Base-by-base conservation (phyloP, 2,888 invertebrate genomes). In the Limnephilus auricula region DNA sequence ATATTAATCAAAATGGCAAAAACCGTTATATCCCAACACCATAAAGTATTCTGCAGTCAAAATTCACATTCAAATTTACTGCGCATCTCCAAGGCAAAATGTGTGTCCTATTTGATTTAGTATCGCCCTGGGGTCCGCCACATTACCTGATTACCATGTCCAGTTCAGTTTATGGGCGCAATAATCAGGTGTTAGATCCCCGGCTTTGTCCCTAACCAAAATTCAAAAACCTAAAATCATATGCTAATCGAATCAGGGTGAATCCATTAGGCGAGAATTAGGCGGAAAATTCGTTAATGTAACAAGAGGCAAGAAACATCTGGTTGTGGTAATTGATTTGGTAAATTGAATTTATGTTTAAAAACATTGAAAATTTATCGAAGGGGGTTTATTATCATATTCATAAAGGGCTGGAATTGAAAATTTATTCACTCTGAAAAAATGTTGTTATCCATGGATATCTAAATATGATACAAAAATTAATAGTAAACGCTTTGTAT, bases 181-280 rank as follows among this genome's bases (percentile, higher is more conserved):
- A 82, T 82, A 82, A 82, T 82, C 82, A 82, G 82, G 82, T 82
- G 82, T 82, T 82, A 82, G 82, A 82, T 82, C 25, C 65, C 25
- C 65, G 82, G 82, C 65, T 65, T 5, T n/a, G 25, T 65, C 65
- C 65, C 65, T 65, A 65, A 65, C 65, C 65, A 65, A 65, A 65
- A 34, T 82, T 18, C 82, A 82, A 82, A 82, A 65, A 65, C 65
- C 25, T 65, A 65, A 65, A 65, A 65, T 65, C 65, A 82, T 82
- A 82, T 82, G 82, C 34, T 82, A 82, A 82, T 82, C 12, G 82
- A 82, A 31, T 82, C 34, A 82, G 82, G 32, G 82, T 1, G 82
- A 82, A 82, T 82, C 82, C 34, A 82, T 82, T 82, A 82, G 82
- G 82, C 82, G 34, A 9, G 34, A 82, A 82, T 82, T 82, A 82